Base-by-base conservation (phyloP, 2,888 invertebrate genomes). In the Standfussiana lucernea region DNA sequence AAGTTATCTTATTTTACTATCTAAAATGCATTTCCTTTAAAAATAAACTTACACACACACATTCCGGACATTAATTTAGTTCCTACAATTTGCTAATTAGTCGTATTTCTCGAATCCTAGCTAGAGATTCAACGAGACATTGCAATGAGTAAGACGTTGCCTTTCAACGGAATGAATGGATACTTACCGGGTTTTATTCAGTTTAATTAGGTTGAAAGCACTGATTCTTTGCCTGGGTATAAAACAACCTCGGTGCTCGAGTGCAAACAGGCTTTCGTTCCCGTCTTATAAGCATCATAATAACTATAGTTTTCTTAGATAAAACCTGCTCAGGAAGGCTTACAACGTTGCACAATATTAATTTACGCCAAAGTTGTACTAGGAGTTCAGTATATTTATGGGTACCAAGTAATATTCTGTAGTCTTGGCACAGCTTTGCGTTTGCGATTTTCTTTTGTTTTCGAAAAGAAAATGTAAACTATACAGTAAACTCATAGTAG, bases 201-300 rank as follows among this genome's bases (percentile, higher is more conserved):
- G 50, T 65, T 71, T 47, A 47, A 59, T 67, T 40, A 47, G 1
- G 15, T 37, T 40, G 18, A 45, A 66, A 65, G 28, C 56, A n/a
- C 11, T 65, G 18, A 11, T 37, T 37, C 15, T 65, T 15, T 40
- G n/a, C 5, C n/a, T n/a, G n/a, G n/a, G n/a, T n/a, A n/a, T n/a
- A n/a, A n/a, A n/a, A n/a, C n/a, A n/a, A n/a, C n/a, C n/a, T n/a
- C n/a, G n/a, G n/a, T n/a, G n/a, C n/a, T n/a, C n/a, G n/a, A n/a
- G n/a, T 2, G 24, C 24, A 53, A 53, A 47, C 0, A 50, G 18
- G 50, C 7, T 56, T n/a, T 35, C 1, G 24, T 21, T 66, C 1
- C 1, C 0, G 32, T 42, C 21, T 61, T 5, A 61, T 80, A 79
- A 79, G 82, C 75, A 53, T 79, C 79, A 74, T 82, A 82, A 74